A percentile compares a stretch with the other conserved stretches of the same genome.
Conservation (phyloP, 2,797 vertebrate species). For the Periophthalmus magnuspinnatus region DNA sequence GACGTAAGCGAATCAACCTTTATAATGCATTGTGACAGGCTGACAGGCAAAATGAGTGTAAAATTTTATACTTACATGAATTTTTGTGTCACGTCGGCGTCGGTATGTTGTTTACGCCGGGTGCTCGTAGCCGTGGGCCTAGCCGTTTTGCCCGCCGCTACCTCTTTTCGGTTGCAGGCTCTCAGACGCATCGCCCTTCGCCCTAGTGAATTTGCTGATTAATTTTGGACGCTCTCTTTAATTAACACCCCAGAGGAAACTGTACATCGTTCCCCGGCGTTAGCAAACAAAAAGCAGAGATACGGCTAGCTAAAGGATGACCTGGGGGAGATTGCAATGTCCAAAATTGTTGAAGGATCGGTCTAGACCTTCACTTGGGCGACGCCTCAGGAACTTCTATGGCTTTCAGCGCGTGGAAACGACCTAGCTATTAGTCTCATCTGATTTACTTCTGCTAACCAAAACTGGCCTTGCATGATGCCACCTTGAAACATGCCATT, state of each 20-base stretch:
- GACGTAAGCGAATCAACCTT: conserved; percentile 96
- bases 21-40: conserved; percentile 99
- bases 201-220: conserved; percentile 99
- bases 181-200: conserved; percentile 98
- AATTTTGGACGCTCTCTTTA: conserved; percentile 98
- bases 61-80: conserved; percentile 94
- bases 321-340: conserved; percentile 88
- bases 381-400: conserved; percentile 88
- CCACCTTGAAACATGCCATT: conserved; percentile 87
- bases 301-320: conserved; percentile 91
- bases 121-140: conserved; percentile 93
- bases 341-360: conserved; percentile 84
- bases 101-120: conserved; percentile 89
- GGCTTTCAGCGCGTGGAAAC: conserved; percentile 91
- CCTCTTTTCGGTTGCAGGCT: conserved; percentile 86
- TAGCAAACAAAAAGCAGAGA: conserved; percentile 83
- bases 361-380: conserved; percentile 84
- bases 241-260: conserved; percentile 99
- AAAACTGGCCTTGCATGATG: conserved; percentile 84
- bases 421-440: conserved; percentile 93
- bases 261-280: conserved; percentile 86
- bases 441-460: conserved; percentile 89
- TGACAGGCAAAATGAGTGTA: conserved; percentile 99
- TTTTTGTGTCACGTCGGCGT: conserved; percentile 97
- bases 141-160: conserved; percentile 31